Evolutionary conservation across 1,140 invertebrate species (phyloP).

Genomic region (Zophobas morio): DNA sequence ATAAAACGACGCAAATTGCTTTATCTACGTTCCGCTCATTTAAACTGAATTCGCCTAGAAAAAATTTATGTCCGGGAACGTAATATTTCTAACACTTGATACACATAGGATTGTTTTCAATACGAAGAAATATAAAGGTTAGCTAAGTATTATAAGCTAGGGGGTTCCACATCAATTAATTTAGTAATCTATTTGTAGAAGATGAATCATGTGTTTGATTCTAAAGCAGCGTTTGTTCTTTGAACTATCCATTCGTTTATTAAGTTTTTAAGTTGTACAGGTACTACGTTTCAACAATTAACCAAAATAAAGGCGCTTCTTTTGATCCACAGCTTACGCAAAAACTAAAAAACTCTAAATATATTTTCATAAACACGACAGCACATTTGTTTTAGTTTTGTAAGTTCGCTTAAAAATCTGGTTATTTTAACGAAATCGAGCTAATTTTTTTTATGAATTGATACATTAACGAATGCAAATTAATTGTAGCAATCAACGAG

Average conservation of each 20-base stretch:
- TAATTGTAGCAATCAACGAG: no score
- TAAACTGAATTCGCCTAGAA: background rate
- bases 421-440: no score
- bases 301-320: no score
- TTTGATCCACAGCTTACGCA: no score
- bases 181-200: constrained; percentile 38
- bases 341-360: no score
- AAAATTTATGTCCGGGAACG: constrained; percentile 2
- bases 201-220: constrained; percentile 37
- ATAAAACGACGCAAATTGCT: no score
- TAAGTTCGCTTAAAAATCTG: no score
- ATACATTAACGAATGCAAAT: no score
- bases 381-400: no score
- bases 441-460: no score
- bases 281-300: background rate
- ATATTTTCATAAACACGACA: no score
- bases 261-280: constrained; percentile 1
- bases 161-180: constrained; percentile 40
- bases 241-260: constrained; percentile 14
- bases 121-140: constrained; percentile 39
- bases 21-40: no score
- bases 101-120: background rate
- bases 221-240: constrained; percentile 8
- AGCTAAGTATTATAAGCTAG: constrained; percentile 16
- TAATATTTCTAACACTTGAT: background rate